Evolutionary conservation across 1,140 invertebrate species (phyloP).

Genomic region (Galleria mellonella): DNA sequence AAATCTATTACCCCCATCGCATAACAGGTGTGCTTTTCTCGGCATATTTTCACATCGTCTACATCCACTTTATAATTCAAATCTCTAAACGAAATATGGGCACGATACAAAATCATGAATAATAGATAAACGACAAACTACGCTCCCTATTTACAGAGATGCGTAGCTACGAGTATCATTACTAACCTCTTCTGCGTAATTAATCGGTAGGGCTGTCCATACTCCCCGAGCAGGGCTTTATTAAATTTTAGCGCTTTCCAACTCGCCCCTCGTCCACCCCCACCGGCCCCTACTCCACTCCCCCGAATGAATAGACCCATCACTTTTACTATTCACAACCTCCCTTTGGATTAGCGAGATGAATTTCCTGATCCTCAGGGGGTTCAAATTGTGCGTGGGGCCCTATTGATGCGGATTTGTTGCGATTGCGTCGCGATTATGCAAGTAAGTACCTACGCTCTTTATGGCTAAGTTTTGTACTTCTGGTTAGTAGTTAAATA

Average conservation of each 20-base stretch:
- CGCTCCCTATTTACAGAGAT: constrained; percentile 23
- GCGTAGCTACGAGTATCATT: constrained; percentile 55
- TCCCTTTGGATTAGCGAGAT: constrained; percentile 59
- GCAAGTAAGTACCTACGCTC: neutral
- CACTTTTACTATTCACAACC: constrained; percentile 67
- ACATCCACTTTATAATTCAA: no score
- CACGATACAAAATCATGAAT: neutral
- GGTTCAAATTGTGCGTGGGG: constrained; percentile 45
- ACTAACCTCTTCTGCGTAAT: constrained; percentile 65
- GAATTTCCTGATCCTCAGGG: constrained; percentile 54
- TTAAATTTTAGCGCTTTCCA: constrained; percentile 68
- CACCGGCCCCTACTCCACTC: constrained; percentile 12
- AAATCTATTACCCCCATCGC: no score
- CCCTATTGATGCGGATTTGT: constrained; percentile 40
- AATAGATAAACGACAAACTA: constrained; percentile 7
- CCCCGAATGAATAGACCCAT: constrained; percentile 56
- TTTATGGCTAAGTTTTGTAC: neutral
- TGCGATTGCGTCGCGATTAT: constrained; percentile 34
- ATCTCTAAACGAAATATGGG: neutral
- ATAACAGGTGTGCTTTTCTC: no score
- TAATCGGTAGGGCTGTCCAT: constrained; percentile 58
- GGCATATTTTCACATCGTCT: no score
- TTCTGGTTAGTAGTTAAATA: no score
- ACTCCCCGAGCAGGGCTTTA: constrained; percentile 38
- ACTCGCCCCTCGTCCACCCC: constrained; percentile 16